A percentile compares a stretch with the other conserved stretches of the same genome.
phyloP scores from a whole-genome alignment of 1,140 invertebrate genomes.

The Papilio dardanus region DNA sequence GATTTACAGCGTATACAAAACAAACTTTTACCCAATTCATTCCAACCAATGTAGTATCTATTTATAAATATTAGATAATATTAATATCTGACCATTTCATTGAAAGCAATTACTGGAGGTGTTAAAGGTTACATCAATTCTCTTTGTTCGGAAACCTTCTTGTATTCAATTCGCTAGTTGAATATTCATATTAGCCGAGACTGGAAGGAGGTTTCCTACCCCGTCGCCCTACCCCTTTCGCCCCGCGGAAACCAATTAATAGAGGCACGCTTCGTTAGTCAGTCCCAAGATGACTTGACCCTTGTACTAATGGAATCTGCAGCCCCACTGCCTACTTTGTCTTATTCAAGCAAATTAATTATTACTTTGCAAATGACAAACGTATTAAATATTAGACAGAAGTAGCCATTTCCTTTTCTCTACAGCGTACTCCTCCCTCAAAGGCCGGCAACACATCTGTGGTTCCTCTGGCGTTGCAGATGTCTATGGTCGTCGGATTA shows the following conservation, averaged over 20 bases:
- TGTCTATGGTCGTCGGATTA: too few species aligned
- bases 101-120: conserved; percentile 64
- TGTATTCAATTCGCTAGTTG: conserved; percentile 65
- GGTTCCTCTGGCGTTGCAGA: too few species aligned
- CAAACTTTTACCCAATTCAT: not conserved
- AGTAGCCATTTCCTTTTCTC: not conserved
- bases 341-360: conserved; percentile 1
- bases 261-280: conserved; percentile 64
- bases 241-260: conserved; percentile 63
- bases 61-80: not conserved
- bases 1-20: not conserved
- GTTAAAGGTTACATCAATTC: conserved; percentile 69
- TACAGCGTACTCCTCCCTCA: too few species aligned
- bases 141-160: conserved; percentile 62
- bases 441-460: too few species aligned
- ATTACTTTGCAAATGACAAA: conserved; percentile 7
- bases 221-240: conserved; percentile 10
- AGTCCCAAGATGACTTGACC: conserved; percentile 59
- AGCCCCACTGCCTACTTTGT: conserved; percentile 30
- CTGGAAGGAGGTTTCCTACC: conserved; percentile 55
- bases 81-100: conserved; percentile 47
- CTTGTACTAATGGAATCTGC: conserved; percentile 54
- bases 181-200: conserved; percentile 69
- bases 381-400: not conserved
- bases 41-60: not conserved